Conservation (phyloP, 1,140 invertebrate genomes). For the Drosophila neocordata region DNA sequence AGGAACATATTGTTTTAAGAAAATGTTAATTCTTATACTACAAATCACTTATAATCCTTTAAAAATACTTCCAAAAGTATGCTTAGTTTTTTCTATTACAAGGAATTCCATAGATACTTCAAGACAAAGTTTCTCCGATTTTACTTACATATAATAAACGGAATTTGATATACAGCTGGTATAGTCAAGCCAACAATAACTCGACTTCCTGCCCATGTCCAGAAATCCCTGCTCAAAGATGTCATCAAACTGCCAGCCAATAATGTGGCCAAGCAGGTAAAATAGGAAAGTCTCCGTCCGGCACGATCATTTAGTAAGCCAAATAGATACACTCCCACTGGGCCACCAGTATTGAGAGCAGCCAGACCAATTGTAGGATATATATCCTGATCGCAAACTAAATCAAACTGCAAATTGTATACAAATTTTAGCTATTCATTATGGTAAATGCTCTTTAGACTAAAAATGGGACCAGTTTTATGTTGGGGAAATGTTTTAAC, state of each 20-base stretch:
- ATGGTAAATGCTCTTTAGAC: not conserved
- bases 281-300: conserved; percentile 91
- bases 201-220: conserved; percentile 90
- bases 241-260: conserved; percentile 91
- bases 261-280: conserved; percentile 90
- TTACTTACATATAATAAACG: conserved; percentile 94
- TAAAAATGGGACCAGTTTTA: conserved; percentile 54
- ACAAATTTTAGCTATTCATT: not conserved
- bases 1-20: no score
- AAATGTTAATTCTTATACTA: no score
- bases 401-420: conserved; percentile 87
- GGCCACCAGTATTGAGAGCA: conserved; percentile 91
- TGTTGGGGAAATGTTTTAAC: conserved; percentile 34
- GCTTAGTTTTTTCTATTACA: not conserved
- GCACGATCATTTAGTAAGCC: conserved; percentile 92
- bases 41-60: no score
- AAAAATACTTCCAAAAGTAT: not conserved
- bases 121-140: not conserved
- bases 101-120: no score
- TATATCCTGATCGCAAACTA: conserved; percentile 92
- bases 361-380: conserved; percentile 93
- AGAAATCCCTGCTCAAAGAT: conserved; percentile 89
- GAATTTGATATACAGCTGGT: conserved; percentile 96
- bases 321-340: conserved; percentile 93
- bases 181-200: conserved; percentile 93